Conservation (phyloP, 2,888 invertebrate species). For the Agrochola macilenta region DNA sequence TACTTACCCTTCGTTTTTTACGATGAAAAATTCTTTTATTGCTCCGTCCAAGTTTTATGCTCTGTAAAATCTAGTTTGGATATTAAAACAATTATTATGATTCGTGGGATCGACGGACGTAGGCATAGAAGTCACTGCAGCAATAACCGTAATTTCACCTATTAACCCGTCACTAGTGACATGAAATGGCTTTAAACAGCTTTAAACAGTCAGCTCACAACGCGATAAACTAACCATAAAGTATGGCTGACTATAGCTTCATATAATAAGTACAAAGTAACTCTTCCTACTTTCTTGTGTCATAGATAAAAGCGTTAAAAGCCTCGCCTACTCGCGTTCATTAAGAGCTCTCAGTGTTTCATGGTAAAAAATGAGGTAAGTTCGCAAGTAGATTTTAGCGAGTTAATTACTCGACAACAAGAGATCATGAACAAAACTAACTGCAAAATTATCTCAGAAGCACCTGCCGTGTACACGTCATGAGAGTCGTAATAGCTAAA, state of each 20-base stretch:
- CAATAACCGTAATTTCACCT: slow-evolving; percentile 57
- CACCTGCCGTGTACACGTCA: slow-evolving; percentile 72
- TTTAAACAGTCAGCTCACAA: slow-evolving; percentile 48
- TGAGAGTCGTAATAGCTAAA: slow-evolving; percentile 74
- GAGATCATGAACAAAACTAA: slow-evolving; percentile 66
- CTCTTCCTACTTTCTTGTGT: slow-evolving; percentile 27
- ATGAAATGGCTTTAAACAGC: slow-evolving; percentile 61
- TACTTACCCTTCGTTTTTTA: slow-evolving; percentile 80
- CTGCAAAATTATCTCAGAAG: slow-evolving; percentile 70
- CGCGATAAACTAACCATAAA: slow-evolving; percentile 52
- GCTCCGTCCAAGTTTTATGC: slow-evolving; percentile 72
- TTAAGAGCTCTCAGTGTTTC: slow-evolving; percentile 39
- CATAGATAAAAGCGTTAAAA: slow-evolving; percentile 57
- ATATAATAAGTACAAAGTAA: slow-evolving; percentile 48
- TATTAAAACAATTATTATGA: slow-evolving; percentile 71
- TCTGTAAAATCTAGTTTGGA: slow-evolving; percentile 72
- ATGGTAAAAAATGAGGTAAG: slow-evolving; percentile 62
- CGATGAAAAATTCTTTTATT: slow-evolving; percentile 79
- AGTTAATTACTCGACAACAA: slow-evolving; percentile 67
- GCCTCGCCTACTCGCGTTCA: slow-evolving; percentile 49
- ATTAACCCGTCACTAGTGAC: slow-evolving; percentile 63
- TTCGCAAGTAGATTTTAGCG: slow-evolving; percentile 61
- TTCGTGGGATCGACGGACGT: slow-evolving; percentile 58
- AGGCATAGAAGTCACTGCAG: slow-evolving; percentile 47
- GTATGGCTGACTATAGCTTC: slow-evolving; percentile 33